Conservation (phyloP, 1,140 invertebrate species). For the Drosophila chauvacae region DNA sequence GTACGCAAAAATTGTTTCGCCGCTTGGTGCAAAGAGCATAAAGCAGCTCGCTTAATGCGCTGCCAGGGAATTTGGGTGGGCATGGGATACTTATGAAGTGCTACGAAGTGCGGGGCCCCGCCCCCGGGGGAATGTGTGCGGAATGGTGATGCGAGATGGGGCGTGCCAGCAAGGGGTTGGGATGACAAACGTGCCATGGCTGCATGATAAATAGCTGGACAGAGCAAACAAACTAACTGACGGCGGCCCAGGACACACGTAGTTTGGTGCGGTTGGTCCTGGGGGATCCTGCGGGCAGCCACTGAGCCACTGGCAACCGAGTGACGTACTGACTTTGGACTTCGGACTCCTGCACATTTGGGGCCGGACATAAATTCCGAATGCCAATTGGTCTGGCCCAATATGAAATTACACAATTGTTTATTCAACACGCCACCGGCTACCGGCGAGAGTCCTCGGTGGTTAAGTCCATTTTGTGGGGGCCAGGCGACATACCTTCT, state of each 20-base stretch:
- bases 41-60: constrained; percentile 57
- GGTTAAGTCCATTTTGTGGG: constrained; percentile 19
- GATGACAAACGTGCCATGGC: constrained; percentile 78
- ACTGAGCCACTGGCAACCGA: constrained; percentile 15
- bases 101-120: constrained; percentile 15
- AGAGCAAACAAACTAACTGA: constrained; percentile 57
- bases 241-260: constrained; percentile 17
- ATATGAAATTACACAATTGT: constrained; percentile 72
- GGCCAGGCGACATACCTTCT: constrained; percentile 19
- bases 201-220: constrained; percentile 75
- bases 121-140: constrained; percentile 11
- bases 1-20: constrained; percentile 70
- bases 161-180: constrained; percentile 42
- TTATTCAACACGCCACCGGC: constrained; percentile 40
- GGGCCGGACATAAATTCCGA: constrained; percentile 64
- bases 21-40: constrained; percentile 61
- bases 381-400: constrained; percentile 60
- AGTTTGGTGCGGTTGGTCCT: constrained; percentile 40
- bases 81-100: constrained; percentile 8
- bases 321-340: constrained; percentile 53
- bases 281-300: constrained; percentile 50
- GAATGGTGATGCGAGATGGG: background rate
- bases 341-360: constrained; percentile 31
- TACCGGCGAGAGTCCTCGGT: background rate
- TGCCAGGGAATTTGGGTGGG: constrained; percentile 18